Base-by-base conservation (phyloP, 2,888 invertebrate genomes). In the Steinernema hermaphroditum region DNA sequence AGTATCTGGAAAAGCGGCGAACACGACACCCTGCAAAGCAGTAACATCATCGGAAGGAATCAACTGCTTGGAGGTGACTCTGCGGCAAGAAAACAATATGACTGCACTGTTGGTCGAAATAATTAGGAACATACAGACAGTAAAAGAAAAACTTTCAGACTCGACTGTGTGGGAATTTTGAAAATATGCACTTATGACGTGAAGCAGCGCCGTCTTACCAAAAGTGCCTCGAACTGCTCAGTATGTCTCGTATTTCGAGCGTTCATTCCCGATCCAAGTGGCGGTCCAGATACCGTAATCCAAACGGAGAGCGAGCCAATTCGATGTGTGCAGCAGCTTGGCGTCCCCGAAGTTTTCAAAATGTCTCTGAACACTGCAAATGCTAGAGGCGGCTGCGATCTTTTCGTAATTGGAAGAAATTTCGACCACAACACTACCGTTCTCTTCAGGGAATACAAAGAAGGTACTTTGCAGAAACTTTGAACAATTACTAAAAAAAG, bases 161-260 rank as follows among this genome's bases (percentile, higher is more conserved):
- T 96, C 87, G 96, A 97, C 90, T 96, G 96, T 89, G 95, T 97
- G 74, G 96, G 96, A 16, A 96, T 96, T 83, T 90, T 96, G 78
- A 96, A 90, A 72, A 78, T 85, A 24, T 85, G 80, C 72, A 44
- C 78, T 12, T 83, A 85, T 71, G 77, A 77, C 32, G 54, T 68
- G 16, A 44, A 69, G 68, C 22, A 24, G 16, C 69, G 73, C 19
- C 2, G 37, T 22, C 37, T 62, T 22, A 29, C 70, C 27, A 62
- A 70, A 41, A 32, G 24, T n/a, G 37, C 57, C 41, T 16, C 54
- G n/a, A 74, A 57, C 57, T 29, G 69, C 69, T 43, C 54, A 9
- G 96, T 96, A 86, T 91, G 96, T 69, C 93, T 97, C 92, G 93
- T 95, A 69, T 96, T 96, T 89, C 91, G 96, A 75, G 92, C 93